phyloP scores from a whole-genome alignment of 2,113 vertebrate genomes.

The Narcine bancroftii region DNA sequence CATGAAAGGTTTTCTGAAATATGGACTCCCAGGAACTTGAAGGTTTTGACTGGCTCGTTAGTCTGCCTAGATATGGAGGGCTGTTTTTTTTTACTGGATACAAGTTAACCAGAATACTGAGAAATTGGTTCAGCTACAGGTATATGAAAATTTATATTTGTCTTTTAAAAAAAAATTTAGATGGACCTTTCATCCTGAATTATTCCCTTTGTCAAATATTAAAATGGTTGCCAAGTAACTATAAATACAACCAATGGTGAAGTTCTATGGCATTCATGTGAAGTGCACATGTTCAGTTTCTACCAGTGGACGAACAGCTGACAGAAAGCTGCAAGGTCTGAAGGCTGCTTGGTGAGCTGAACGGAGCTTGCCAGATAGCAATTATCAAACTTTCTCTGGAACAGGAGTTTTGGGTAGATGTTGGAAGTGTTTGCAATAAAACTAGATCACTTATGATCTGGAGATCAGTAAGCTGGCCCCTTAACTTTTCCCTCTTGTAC shows the following conservation, averaged over 20 bases:
- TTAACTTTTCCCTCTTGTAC: background rate
- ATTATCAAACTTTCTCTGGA: background rate
- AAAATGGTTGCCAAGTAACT: background rate
- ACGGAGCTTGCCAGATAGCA: too few relatives aligned
- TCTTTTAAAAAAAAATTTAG: background rate
- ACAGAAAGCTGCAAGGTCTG: background rate
- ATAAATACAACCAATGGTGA: background rate
- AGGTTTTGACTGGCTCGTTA: too few relatives aligned
- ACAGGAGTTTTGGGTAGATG: background rate
- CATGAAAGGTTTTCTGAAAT: too few relatives aligned
- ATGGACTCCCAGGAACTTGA: too few relatives aligned
- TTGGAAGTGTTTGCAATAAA: background rate
- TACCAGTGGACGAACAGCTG: background rate
- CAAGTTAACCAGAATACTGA: background rate
- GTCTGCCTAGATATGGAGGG: too few relatives aligned
- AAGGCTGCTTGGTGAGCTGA: background rate
- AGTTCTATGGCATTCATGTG: background rate
- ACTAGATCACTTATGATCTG: background rate
- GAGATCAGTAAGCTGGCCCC: background rate
- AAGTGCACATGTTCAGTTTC: background rate
- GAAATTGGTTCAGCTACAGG: background rate
- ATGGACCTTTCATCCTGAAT: background rate
- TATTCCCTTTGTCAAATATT: background rate
- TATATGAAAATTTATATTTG: background rate
- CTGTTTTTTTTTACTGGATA: background rate